Conservation (phyloP, 2,113 vertebrate genomes). For the Corythornis cristatus region DNA sequence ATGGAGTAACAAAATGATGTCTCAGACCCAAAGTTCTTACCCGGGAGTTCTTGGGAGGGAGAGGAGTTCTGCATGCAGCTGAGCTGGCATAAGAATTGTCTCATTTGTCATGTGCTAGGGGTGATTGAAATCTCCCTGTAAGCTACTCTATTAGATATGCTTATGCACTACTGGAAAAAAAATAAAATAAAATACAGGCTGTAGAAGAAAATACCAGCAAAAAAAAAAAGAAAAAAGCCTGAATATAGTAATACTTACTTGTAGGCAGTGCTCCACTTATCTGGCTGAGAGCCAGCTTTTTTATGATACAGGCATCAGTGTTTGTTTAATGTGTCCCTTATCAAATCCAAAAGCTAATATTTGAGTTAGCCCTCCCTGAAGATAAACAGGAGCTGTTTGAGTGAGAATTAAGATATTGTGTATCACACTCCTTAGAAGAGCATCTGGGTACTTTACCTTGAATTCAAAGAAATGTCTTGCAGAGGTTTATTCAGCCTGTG, state of each 20-base stretch:
- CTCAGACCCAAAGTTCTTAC: not conserved
- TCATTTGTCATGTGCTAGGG: not conserved
- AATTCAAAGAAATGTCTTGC: not conserved
- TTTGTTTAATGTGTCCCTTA: conserved; percentile 48
- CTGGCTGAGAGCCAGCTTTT: conserved; percentile 20
- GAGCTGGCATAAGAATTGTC: not conserved
- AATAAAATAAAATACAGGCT: not conserved
- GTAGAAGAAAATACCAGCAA: not conserved
- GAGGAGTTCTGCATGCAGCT: not conserved
- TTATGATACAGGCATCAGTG: not conserved
- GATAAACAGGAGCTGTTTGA: conserved; percentile 37
- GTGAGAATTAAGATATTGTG: conserved; percentile 30
- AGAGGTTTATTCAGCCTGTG: not conserved
- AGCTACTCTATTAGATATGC: conserved; percentile 14
- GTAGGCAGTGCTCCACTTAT: not conserved
- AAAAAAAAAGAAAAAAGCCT: not conserved
- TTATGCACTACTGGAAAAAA: not conserved
- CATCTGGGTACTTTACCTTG: not conserved
- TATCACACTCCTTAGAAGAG: not conserved
- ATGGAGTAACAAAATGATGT: not conserved
- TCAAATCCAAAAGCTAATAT: conserved; percentile 49
- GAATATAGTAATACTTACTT: not conserved
- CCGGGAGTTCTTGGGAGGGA: not conserved
- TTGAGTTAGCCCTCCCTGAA: conserved; percentile 11
- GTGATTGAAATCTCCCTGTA: conserved; percentile 5